Evolutionary conservation across 2,797 vertebrate genomes (phyloP).

Genomic region (Coilia nasus): DNA sequence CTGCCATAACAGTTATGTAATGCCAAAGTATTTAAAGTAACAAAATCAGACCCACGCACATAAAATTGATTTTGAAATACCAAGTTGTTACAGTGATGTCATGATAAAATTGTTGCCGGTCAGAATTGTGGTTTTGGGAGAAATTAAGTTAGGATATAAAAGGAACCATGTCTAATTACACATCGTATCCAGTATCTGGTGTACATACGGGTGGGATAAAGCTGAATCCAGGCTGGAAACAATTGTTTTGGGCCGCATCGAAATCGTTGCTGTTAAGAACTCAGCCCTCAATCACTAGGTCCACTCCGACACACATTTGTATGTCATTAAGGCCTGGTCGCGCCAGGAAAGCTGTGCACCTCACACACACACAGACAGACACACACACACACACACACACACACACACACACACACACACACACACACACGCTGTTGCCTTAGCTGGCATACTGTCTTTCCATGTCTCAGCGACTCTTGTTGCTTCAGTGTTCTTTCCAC

Average conservation of each 20-base stretch:
- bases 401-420: constrained; percentile 22
- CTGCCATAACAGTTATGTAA: background rate
- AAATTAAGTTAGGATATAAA: constrained; percentile 63
- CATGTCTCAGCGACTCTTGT: background rate
- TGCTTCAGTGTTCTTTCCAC: background rate
- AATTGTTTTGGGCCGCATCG: constrained; percentile 51
- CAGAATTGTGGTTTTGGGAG: constrained; percentile 63
- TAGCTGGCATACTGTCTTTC: background rate
- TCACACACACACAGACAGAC: background rate
- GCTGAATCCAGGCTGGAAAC: constrained; percentile 62
- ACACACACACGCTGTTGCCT: background rate
- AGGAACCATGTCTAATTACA: constrained; percentile 56
- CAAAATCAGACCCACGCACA: background rate
- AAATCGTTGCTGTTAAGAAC: background rate
- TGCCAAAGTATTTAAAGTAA: background rate
- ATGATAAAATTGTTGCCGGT: constrained; percentile 5
- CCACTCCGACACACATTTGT: constrained; percentile 58
- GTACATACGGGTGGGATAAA: constrained; percentile 62
- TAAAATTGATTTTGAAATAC: background rate
- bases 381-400: constrained; percentile 7
- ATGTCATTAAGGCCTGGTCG: constrained; percentile 59
- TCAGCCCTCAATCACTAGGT: constrained; percentile 59
- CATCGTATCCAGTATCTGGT: constrained; percentile 54
- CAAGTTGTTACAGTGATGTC: background rate
- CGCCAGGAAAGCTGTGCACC: constrained; percentile 47